Evolutionary conservation across 2,797 vertebrate genomes (phyloP).

Genomic region (Phrynocephalus guinanensis): DNA sequence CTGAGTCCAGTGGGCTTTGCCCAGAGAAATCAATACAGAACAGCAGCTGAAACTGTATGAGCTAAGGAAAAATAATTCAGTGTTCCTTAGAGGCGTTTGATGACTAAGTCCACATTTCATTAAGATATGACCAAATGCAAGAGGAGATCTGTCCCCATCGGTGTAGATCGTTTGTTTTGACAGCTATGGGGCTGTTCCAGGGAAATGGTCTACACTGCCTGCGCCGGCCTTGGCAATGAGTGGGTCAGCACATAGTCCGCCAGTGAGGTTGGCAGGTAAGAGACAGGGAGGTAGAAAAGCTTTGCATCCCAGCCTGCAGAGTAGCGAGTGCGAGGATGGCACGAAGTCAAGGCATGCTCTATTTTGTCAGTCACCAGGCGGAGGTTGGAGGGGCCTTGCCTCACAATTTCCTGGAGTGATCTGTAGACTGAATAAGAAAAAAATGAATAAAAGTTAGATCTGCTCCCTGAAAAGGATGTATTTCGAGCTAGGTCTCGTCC

Average conservation of each 20-base stretch:
- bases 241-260: conserved; percentile 72
- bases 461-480: neutral
- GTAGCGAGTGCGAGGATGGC: conserved; percentile 85
- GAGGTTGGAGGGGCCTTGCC: conserved; percentile 59
- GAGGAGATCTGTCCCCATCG: neutral
- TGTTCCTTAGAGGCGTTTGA: neutral
- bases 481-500: too few relatives aligned
- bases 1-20: too few relatives aligned
- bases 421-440: neutral
- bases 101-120: neutral
- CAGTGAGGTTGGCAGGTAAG: conserved; percentile 84
- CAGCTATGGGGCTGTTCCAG: neutral
- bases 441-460: neutral
- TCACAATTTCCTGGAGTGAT: rapidly evolving
- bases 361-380: conserved; percentile 85
- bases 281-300: conserved; percentile 85
- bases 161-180: neutral
- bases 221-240: conserved; percentile 44
- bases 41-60: too few relatives aligned
- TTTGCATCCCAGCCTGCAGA: conserved; percentile 88
- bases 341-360: conserved; percentile 86
- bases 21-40: too few relatives aligned
- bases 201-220: conserved; percentile 12
- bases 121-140: neutral
- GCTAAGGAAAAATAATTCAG: too few relatives aligned